Conservation (phyloP, 2,888 invertebrate species). For the Deroplatys truncata region DNA sequence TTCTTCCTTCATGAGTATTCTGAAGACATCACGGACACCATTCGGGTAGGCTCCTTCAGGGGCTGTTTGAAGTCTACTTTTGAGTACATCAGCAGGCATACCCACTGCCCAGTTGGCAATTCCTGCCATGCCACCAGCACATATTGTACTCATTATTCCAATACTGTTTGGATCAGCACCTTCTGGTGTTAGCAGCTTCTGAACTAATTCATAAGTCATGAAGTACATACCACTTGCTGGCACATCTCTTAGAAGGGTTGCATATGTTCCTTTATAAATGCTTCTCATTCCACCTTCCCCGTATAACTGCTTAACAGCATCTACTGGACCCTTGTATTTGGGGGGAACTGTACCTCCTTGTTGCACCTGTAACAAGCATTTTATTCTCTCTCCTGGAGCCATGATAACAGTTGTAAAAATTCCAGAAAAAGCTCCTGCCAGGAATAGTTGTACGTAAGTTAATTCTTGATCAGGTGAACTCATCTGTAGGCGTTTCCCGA, state of each 20-base stretch:
- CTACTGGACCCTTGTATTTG: no score
- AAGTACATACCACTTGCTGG: conserved; percentile 99
- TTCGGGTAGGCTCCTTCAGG: conserved; percentile 92
- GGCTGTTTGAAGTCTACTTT: conserved; percentile 94
- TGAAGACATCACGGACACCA: conserved; percentile 88
- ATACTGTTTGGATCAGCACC: conserved; percentile 58
- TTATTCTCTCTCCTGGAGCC: conserved; percentile 98
- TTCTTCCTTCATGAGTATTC: conserved; percentile 79
- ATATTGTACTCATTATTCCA: conserved; percentile 71
- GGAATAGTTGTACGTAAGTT: conserved; percentile 73
- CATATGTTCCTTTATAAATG: no score
- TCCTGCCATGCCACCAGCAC: conserved; percentile 95
- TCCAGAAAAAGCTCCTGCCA: conserved; percentile 96
- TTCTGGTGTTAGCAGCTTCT: conserved; percentile 65
- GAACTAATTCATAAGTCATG: conserved; percentile 90
- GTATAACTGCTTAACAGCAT: no score
- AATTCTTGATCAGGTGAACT: conserved; percentile 59
- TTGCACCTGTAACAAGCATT: conserved; percentile 89
- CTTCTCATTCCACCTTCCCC: no score
- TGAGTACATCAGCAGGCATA: conserved; percentile 97
- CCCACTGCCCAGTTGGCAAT: conserved; percentile 95
- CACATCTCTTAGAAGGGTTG: no score
- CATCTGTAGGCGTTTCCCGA: conserved; percentile 84
- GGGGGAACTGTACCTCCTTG: no score
- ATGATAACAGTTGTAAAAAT: conserved; percentile 94